Conservation (phyloP, 2,797 vertebrate genomes). For the Chanos chanos region DNA sequence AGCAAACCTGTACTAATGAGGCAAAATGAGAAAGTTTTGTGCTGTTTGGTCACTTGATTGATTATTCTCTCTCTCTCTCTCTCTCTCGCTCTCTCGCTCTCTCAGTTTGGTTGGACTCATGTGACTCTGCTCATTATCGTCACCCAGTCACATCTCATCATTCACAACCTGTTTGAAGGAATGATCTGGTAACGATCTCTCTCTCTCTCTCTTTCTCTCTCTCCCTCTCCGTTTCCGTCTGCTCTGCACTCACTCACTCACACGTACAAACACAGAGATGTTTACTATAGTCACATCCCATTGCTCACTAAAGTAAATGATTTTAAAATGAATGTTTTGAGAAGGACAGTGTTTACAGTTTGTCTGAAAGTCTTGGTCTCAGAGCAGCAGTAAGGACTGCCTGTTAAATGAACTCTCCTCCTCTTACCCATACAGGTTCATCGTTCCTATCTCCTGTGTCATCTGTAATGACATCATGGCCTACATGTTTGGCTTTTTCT, state of each 20-base stretch:
- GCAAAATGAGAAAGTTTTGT: too few species aligned
- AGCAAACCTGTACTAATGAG: too few species aligned
- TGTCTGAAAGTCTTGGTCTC: background rate
- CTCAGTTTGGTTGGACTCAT: constrained; percentile 97
- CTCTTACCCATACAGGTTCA: constrained; percentile 79
- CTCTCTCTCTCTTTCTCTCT: background rate
- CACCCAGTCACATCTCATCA: constrained; percentile 97
- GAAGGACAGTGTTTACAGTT: too few species aligned
- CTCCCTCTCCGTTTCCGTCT: background rate
- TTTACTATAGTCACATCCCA: too few species aligned
- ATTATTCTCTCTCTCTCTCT: background rate
- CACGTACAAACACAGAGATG: too few species aligned
- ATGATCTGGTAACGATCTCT: constrained; percentile 93
- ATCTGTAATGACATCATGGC: constrained; percentile 99
- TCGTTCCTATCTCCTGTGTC: constrained; percentile 96
- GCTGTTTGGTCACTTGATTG: background rate
- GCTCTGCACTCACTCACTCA: too few species aligned
- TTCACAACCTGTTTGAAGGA: constrained; percentile 98
- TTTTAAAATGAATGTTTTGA: too few species aligned
- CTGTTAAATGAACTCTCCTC: too few species aligned
- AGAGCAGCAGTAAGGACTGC: too few species aligned
- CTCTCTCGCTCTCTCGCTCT: background rate
- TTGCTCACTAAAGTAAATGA: too few species aligned
- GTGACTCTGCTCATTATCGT: constrained; percentile 96
- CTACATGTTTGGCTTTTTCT: constrained; percentile 99